Percentiles rank a stretch among this genome's conserved stretches.
phyloP scores from a whole-genome alignment of 2,797 vertebrate species.

The Discoglossus pictus region DNA sequence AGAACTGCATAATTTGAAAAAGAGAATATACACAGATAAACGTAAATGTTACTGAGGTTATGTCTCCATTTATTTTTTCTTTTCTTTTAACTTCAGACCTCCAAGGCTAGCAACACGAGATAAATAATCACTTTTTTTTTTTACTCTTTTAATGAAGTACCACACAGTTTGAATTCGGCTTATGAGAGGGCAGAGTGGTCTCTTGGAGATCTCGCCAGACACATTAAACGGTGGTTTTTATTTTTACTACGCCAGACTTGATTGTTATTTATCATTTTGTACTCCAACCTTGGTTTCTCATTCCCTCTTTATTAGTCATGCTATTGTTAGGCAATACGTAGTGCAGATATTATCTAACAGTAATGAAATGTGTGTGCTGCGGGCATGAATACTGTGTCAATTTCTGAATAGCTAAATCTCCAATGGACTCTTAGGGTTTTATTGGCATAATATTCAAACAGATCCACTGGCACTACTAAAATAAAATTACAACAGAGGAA shows the following conservation, averaged over 20 bases:
- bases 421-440: conserved; percentile 1
- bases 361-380: conserved; percentile 29
- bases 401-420: conserved; percentile 3
- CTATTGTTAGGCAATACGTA: conserved; percentile 32
- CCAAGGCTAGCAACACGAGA: conserved; percentile 6
- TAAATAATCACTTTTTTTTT: conserved; percentile 33
- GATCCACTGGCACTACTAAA: not conserved
- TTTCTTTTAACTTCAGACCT: too few species aligned
- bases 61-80: too few species aligned
- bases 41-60: too few species aligned
- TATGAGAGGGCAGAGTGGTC: conserved; percentile 6
- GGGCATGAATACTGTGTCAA: conserved; percentile 25
- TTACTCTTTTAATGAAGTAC: conserved; percentile 25
- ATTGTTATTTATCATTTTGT: conserved; percentile 38
- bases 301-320: conserved; percentile 45
- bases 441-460: not conserved
- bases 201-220: conserved; percentile 15
- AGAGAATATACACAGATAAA: too few species aligned
- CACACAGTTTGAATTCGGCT: conserved; percentile 26
- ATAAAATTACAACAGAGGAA: not conserved
- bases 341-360: conserved; percentile 39
- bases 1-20: too few species aligned
- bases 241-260: conserved; percentile 14
- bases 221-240: conserved; percentile 38
- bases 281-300: conserved; percentile 38